These are phyloP conservation scores for Acanthurus leucopareius DNA, from an alignment of 2,797 vertebrate genomes.

Conservation along the genomic window DNA sequence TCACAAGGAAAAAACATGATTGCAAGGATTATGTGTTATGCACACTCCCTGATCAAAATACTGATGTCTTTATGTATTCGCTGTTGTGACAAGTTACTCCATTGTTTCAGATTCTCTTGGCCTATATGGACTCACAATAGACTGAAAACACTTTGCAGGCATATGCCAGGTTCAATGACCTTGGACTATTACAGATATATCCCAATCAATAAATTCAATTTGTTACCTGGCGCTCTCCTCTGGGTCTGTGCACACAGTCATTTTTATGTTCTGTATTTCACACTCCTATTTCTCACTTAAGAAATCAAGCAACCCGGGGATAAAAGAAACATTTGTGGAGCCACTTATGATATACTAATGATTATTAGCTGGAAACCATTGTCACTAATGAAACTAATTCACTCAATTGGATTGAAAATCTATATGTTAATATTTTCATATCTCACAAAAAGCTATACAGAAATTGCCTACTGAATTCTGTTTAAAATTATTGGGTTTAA, in stretches of 20 bases:
- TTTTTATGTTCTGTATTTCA: constrained; percentile 15
- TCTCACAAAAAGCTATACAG: not conserved
- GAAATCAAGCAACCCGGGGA: constrained; percentile 18
- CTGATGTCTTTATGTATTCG: not conserved
- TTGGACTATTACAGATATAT: constrained; percentile 47
- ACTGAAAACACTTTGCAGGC: constrained; percentile 41
- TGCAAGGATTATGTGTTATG: constrained; percentile 2
- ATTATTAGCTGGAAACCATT: not conserved
- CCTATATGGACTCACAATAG: constrained; percentile 8
- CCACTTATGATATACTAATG: not conserved
- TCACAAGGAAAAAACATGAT: not conserved
- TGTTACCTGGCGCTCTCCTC: constrained; percentile 43
- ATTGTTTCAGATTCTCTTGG: constrained; percentile 13
- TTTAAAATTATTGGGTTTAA: constrained; percentile 12
- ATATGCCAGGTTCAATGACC: constrained; percentile 41
- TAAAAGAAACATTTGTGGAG: not conserved
- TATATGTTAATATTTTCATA: constrained; percentile 12
- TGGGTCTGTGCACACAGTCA: constrained; percentile 15
- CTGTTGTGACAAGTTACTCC: constrained; percentile 12
- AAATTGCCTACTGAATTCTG: constrained; percentile 5
- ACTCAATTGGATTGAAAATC: not conserved
- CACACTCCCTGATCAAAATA: constrained; percentile 7
- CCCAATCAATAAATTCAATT: constrained; percentile 62
- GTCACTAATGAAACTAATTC: not conserved
- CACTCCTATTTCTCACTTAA: constrained; percentile 9